Base-by-base conservation (phyloP, 1,140 invertebrate genomes). In the Belonocnema kinseyi region DNA sequence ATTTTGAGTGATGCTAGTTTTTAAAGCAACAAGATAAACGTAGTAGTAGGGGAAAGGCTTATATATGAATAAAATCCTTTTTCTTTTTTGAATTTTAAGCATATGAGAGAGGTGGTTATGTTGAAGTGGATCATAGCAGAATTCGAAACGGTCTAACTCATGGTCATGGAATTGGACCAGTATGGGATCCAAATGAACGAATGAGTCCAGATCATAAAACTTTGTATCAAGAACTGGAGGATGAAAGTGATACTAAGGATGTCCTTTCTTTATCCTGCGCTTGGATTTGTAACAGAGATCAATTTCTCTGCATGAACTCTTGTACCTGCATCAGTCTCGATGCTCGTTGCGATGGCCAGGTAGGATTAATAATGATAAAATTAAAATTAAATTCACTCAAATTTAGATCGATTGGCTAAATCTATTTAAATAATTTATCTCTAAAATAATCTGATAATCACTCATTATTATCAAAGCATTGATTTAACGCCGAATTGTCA, bases 281-380 rank as follows among this genome's bases (percentile, higher is more conserved):
- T 21, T 87, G 87, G 19, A 86, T 81, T 4, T 94, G 94, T 77
- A 83, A 85, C 0, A 81, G 79, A 4, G 88, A 89, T 19, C 92
- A 94, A 79, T 94, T 93, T 87, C 85, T 93, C 14, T 94, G 94
- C 80, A 66, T 90, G 73, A 91, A 91, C 51, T 93, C 92, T 10
- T 95, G 94, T 83, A 92, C 90, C 53, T 95, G 94, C 79, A 94
- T 95, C 71, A 89, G 75, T 33, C 26, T 85, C 11, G 82, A 87
- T 6, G 81, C 79, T 46, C 85, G 84, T 19, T 90, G 88, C 40
- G 86, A 91, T 74, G 87, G 88, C 73, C 75, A 77, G 50, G 86
- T 89, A 51, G 85, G 87, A 85, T 85, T 74, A 80, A 56, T 46
- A 10, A 46, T 33, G 26, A 33, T 33, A 2, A 33, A 33, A 33